These are phyloP conservation scores for Pyrocoelia pectoralis DNA, from an alignment of 2,888 invertebrate genomes.

Conservation along the genomic window DNA sequence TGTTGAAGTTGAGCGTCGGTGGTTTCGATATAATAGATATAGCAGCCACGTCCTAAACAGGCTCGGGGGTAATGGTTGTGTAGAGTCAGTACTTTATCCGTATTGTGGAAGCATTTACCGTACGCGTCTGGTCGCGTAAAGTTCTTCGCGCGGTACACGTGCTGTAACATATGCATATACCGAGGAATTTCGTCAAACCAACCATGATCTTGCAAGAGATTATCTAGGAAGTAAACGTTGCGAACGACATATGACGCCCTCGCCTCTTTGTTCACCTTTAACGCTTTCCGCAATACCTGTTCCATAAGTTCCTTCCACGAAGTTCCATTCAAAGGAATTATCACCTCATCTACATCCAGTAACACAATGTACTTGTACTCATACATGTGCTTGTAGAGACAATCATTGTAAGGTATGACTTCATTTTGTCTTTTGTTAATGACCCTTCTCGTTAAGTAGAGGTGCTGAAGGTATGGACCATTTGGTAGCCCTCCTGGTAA, in stretches of 20 bases:
- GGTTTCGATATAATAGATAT: conserved; percentile 85
- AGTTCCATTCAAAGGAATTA: conserved; percentile 71
- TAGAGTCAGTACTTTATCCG: conserved; percentile 84
- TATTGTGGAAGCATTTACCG: conserved; percentile 94
- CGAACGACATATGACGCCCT: conserved; percentile 85
- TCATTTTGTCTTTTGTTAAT: conserved; percentile 91
- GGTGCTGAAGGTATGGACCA: conserved; percentile 80
- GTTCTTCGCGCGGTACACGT: conserved; percentile 88
- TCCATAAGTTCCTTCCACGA: conserved; percentile 83
- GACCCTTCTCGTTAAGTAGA: conserved; percentile 83
- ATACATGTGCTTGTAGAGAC: conserved; percentile 87
- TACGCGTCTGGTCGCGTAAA: conserved; percentile 93
- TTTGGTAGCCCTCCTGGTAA: conserved; percentile 88
- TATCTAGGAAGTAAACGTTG: conserved; percentile 92
- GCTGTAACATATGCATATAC: conserved; percentile 94
- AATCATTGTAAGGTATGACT: conserved; percentile 92
- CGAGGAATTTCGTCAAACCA: conserved; percentile 79
- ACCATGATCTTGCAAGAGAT: conserved; percentile 78
- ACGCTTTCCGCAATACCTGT: too few species aligned
- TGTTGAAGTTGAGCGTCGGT: conserved; percentile 90
- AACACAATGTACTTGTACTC: conserved; percentile 84
- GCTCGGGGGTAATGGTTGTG: conserved; percentile 94
- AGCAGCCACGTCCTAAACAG: conserved; percentile 83
- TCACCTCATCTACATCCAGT: conserved; percentile 64
- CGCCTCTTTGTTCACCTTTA: conserved; percentile 68